Base-by-base conservation (phyloP, 2,888 invertebrate genomes). In the Hyles lineata region DNA sequence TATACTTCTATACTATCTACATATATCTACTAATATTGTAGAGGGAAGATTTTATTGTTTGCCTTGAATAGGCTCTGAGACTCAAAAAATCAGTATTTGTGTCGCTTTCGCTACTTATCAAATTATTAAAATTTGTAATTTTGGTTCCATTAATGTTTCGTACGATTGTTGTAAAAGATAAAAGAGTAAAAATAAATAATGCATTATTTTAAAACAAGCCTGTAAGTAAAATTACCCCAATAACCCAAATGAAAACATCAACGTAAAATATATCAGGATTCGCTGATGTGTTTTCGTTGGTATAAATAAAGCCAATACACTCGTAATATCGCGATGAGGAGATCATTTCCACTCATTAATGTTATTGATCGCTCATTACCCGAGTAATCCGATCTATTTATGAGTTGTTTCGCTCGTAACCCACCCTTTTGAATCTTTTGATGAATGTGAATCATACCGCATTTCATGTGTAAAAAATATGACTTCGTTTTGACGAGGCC, bases 361-460 rank as follows among this genome's bases (percentile, higher is more conserved):
- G 67, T 67, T 67, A 67, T 67, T 67, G 67, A 50, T 67, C 67
- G 67, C 67, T 67, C 67, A 67, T 67, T 67, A 67, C 67, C 43
- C 67, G 23, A 17, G 67, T 67, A 67, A 67, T 67, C 67, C 67
- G 11, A 17, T 35, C 59, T 58, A 58, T 70, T 32, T 70, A 23
- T 59, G 29, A 35, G 58, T 58, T 69, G 50, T 58, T 23, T 70
- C 43, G 32, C 70, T 60, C 32, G 29, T 35, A n/a, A 55, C 55
- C 55, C 17, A 43, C 21, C 67, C 50, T 67, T 43, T 50, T 50
- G 67, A 67, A 43, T 43, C 50, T 67, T 43, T 50, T 50, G 67
- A 67, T 67, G 17, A 50, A 67, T 23, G 50, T 23, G 7, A 67
- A 67, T 50, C 67, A 67, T 17, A 19, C 8, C 62, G 23, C 23